Percentiles rank a stretch among this genome's conserved stretches.
Evolutionary conservation across 2,888 invertebrate species (phyloP).

Genomic region (Carterocephalus palaemon): DNA sequence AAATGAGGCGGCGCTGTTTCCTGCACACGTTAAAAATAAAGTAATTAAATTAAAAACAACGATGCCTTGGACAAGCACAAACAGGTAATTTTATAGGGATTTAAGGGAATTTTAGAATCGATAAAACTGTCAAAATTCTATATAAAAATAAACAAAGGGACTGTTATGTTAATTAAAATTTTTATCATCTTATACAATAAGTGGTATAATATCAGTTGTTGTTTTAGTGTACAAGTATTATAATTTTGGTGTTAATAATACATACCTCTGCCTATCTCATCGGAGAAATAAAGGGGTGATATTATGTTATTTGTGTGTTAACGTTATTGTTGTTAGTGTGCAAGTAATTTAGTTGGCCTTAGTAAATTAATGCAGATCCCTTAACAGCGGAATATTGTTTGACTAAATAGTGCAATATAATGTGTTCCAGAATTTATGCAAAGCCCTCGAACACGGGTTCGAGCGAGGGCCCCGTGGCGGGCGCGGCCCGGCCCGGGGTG

Average conservation of each 20-base stretch:
- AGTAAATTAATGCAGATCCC: too few species aligned
- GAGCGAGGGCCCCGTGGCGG: slow-evolving; percentile 38
- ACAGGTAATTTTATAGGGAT: slow-evolving; percentile 69
- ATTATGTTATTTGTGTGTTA: too few species aligned
- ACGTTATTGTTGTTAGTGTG: too few species aligned
- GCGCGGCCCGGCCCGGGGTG: slow-evolving; percentile 33
- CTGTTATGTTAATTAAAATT: too few species aligned
- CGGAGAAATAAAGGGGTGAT: too few species aligned
- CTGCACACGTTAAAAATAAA: slow-evolving; percentile 68
- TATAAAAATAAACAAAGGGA: too few species aligned
- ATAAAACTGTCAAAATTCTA: background rate
- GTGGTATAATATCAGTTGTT: too few species aligned
- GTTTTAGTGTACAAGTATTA: too few species aligned
- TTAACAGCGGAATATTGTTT: background rate
- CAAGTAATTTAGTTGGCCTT: too few species aligned
- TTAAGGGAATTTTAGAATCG: background rate
- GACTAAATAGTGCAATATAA: background rate
- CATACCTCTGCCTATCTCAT: too few species aligned
- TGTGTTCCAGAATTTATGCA: slow-evolving; percentile 72
- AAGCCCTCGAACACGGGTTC: slow-evolving; percentile 69
- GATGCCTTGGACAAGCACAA: slow-evolving; percentile 75
- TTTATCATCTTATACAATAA: too few species aligned
- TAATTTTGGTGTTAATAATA: too few species aligned
- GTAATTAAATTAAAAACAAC: slow-evolving; percentile 47
- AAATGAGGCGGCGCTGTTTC: slow-evolving; percentile 63